Base-by-base conservation (phyloP, 2,113 vertebrate species). In the Podarcis muralis region DNA sequence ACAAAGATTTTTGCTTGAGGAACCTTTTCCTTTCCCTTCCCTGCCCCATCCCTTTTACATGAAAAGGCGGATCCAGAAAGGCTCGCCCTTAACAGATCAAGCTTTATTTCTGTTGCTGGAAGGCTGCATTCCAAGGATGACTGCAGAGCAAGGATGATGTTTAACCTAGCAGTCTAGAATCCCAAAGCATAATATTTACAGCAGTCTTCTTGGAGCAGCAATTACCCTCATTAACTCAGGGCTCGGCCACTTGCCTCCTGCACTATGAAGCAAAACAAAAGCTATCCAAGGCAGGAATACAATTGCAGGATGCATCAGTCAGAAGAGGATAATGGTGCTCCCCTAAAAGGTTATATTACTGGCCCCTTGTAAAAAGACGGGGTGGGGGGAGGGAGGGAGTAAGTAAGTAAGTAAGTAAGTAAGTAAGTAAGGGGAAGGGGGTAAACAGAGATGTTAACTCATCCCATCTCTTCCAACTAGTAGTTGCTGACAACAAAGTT, bases 81-180 rank as follows among this genome's bases (percentile, higher is more conserved):
- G 23, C 72, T 81, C 53, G 27, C 35, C 83, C 53, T 89, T 32
- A 72, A 85, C 27, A 48, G 66, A 22, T 62, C 37, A 13, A 80
- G 25, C 27, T 11, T 77, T 62, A 71, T 80, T 80, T 84, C 35
- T 53, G 23, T 68, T 25, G 48, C 68, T 72, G n/a, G 77, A 72
- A 71, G 68, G 77, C 66, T 81, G 77, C 43, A 53, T 85, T 89
- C 69, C 77, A 81, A 89, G 83, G 68, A 79, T 65, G 69, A 65
- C 53, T 85, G 7, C 4, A 62, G 13, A 65, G 35, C 37, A 43
- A 85, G 77, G 35, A 27, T 75, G 68, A 32, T 53, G 15, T 81
- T 81, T 81, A 86, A 75, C 57, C 1, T 23, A 68, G 74, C 37
- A 48, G 57, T 25, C 57, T 75, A 35, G 22, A 81, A 85, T 81